Percentiles rank a stretch among this genome's conserved stretches.
Conservation (phyloP, 2,888 invertebrate species). For the Heliconius charithonia region DNA sequence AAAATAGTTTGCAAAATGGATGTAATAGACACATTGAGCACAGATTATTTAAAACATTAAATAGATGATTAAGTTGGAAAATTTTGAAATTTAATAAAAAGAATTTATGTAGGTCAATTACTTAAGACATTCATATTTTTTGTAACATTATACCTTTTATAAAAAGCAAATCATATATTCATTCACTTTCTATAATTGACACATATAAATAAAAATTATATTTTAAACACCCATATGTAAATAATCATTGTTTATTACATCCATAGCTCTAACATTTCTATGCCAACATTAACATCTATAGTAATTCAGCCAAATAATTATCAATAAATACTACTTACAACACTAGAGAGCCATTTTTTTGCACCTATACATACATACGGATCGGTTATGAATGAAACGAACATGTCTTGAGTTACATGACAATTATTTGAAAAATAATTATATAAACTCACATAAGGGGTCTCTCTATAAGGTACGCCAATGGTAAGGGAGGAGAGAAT, state of each 20-base stretch:
- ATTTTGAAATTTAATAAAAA: not conserved
- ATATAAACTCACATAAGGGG: not conserved
- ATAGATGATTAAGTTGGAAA: not conserved
- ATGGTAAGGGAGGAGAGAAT: not conserved
- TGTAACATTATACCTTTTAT: not conserved
- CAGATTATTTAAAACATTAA: not conserved
- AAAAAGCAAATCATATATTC: not conserved
- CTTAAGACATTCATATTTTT: not conserved
- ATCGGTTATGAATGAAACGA: slow-evolving; percentile 6
- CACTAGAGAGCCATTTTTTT: slow-evolving; percentile 67
- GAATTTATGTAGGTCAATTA: not conserved
- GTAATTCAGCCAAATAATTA: slow-evolving; percentile 28
- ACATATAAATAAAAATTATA: not conserved
- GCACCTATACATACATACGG: slow-evolving; percentile 35
- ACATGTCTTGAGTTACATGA: not conserved
- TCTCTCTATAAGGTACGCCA: not conserved
- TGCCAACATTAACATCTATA: not conserved
- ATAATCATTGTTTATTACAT: slow-evolving; percentile 9
- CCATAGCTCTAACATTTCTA: slow-evolving; percentile 7
- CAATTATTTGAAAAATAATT: not conserved
- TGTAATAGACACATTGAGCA: slow-evolving; percentile 6
- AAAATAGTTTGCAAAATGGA: slow-evolving; percentile 14
- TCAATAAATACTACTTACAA: slow-evolving; percentile 68
- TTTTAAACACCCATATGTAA: not conserved
- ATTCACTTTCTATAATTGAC: not conserved